Evolutionary conservation across 2,113 vertebrate species (phyloP).

Genomic region (Neotragus pygmaeus): DNA sequence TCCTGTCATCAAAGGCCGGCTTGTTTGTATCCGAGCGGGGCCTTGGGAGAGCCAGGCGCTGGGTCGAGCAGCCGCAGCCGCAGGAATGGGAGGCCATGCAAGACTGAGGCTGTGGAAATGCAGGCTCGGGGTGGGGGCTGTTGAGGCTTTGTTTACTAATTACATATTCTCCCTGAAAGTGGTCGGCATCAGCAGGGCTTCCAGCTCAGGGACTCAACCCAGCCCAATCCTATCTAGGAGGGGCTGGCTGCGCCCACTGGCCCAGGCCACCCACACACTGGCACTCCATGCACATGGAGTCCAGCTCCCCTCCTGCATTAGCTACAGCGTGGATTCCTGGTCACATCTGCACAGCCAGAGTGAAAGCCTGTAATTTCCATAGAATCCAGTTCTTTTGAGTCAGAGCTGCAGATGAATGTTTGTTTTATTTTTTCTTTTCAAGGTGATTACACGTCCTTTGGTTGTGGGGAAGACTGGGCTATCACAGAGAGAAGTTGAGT

Average conservation of each 20-base stretch:
- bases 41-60: not conserved
- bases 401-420: not conserved
- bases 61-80: not conserved
- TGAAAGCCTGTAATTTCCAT: conserved; percentile 1
- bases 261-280: conserved; percentile 55
- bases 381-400: not conserved
- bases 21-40: conserved; percentile 38
- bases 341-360: conserved; percentile 22
- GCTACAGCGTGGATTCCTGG: not conserved
- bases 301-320: not conserved
- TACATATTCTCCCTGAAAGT: not conserved
- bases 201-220: not conserved
- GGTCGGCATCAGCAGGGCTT: not conserved
- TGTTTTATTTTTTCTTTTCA: conserved; percentile 31
- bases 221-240: not conserved
- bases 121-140: not conserved
- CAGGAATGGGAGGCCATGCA: not conserved
- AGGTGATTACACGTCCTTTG: conserved; percentile 21
- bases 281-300: not conserved
- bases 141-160: conserved; percentile 28
- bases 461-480: not conserved
- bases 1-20: conserved; percentile 54
- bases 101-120: not conserved
- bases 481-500: not conserved
- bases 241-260: not conserved